Base-by-base conservation (phyloP, 2,888 invertebrate species). In the Sceliomorpha sp. region DNA sequence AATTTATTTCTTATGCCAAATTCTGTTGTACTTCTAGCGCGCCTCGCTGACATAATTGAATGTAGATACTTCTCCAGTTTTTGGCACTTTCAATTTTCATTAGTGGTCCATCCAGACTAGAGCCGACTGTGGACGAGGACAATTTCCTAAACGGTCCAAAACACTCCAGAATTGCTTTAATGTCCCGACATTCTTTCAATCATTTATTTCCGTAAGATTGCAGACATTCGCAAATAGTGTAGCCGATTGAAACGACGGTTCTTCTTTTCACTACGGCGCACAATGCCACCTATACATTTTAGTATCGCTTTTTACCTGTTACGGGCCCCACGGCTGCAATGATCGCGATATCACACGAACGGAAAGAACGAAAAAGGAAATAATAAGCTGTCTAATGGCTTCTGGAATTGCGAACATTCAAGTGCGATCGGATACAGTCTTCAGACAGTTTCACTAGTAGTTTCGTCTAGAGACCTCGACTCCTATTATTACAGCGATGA, bases 301-400 rank as follows among this genome's bases (percentile, higher is more conserved):
- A 53, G 50, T 36, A 53, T 67, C 37, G 45, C 39, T 32, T 58
- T 20, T 51, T 62, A 66, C 45, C 45, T 51, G 62, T 58, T 59
- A 79, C 72, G 72, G 72, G 50, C 39, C 74, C 62, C 67, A 55
- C 47, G 72, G 67, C 60, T 72, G 42, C 74, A 59, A 71, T 72
- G 45, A 72, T 71, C 59, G 67, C 50, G 79, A 75, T 79, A 79
- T 76, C 76, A 71, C 56, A 32, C 44, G 36, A 51, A 69, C 29
- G 55, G 47, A 48, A 59, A 60, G 42, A 55, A 53, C 63, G 70
- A 72, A 78, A 81, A 81, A 80, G 78, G 79, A 83, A 83, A 83
- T 84, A 85, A 84, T 84, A 85, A 85, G 80, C 80, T 74, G 73
- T 62, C 72, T 77, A 82, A 81, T 79, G 77, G 77, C 69, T 77